phyloP scores from a whole-genome alignment of 1,140 invertebrate genomes.

The Bombus impatiens region DNA sequence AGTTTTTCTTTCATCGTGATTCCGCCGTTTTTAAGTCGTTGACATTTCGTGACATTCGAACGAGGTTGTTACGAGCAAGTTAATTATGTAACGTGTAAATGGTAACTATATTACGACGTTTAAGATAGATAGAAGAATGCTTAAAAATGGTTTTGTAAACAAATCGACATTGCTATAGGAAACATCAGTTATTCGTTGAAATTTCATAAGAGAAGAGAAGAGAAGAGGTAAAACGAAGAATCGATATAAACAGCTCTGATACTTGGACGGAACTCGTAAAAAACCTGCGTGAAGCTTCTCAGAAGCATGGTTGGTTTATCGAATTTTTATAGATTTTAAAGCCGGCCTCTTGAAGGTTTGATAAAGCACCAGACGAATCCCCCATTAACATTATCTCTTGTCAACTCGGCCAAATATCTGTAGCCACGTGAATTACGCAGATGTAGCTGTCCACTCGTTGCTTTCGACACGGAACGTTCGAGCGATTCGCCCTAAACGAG shows the following conservation, averaged over 20 bases:
- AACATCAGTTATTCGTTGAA: background rate
- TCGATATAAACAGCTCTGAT: background rate
- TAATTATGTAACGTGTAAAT: too few species aligned
- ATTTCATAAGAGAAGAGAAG: background rate
- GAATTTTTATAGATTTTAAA: background rate
- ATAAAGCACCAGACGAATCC: background rate
- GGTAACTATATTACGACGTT: too few species aligned
- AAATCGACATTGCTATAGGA: background rate
- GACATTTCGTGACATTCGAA: too few species aligned
- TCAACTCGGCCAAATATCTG: slow-evolving; percentile 1
- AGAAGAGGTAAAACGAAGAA: background rate
- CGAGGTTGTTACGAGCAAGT: too few species aligned
- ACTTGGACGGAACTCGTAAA: background rate
- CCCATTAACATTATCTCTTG: slow-evolving; percentile 42
- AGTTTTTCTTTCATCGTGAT: background rate
- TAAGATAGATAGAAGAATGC: too few species aligned
- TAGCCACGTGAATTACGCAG: background rate
- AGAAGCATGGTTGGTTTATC: slow-evolving; percentile 26
- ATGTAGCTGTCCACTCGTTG: slow-evolving; percentile 7
- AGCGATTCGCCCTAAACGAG: background rate
- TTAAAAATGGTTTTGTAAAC: too few species aligned
- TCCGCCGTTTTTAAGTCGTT: background rate
- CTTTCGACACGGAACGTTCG: too few species aligned
- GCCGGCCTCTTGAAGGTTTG: too few species aligned
- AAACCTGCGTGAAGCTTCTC: too few species aligned